Evolutionary conservation across 1,140 invertebrate genomes (phyloP).

Genomic region (Dufourea novaeangliae): DNA sequence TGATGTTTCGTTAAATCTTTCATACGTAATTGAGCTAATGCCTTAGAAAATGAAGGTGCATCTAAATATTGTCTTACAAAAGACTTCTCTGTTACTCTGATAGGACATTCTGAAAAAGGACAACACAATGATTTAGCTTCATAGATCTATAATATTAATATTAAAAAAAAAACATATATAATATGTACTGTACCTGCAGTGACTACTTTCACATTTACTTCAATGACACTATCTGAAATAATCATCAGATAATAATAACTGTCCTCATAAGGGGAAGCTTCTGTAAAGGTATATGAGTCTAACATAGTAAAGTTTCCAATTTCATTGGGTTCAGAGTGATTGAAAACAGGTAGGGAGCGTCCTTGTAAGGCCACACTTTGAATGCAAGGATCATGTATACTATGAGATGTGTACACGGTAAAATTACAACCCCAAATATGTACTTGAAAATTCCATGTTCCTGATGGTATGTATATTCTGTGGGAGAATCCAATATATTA

Average conservation of each 20-base stretch:
- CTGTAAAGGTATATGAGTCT: slow-evolving; percentile 75
- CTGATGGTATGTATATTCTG: slow-evolving; percentile 82
- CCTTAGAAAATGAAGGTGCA: slow-evolving; percentile 50
- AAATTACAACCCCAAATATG: slow-evolving; percentile 81
- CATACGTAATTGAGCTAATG: slow-evolving; percentile 37
- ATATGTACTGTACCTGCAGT: slow-evolving; percentile 74
- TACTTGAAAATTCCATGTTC: slow-evolving; percentile 80
- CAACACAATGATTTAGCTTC: neutral
- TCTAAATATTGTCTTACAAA: slow-evolving; percentile 58
- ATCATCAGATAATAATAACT: slow-evolving; percentile 83
- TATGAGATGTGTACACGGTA: slow-evolving; percentile 63
- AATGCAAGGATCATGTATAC: slow-evolving; percentile 74
- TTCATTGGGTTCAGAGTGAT: slow-evolving; percentile 69
- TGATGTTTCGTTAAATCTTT: slow-evolving; percentile 49
- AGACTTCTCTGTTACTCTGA: slow-evolving; percentile 70
- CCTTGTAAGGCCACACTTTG: slow-evolving; percentile 76
- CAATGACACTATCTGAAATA: slow-evolving; percentile 78
- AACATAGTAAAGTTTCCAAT: slow-evolving; percentile 74
- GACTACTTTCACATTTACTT: slow-evolving; percentile 78
- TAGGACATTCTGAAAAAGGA: slow-evolving; percentile 73
- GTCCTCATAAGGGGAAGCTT: slow-evolving; percentile 81
- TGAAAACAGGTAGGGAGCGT: slow-evolving; percentile 77
- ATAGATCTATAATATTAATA: neutral
- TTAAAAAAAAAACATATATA: neutral
- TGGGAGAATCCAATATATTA: slow-evolving; percentile 37